These are phyloP conservation scores for Lepus townsendii DNA, from an alignment of 2,797 vertebrate genomes.

Conservation along the genomic window DNA sequence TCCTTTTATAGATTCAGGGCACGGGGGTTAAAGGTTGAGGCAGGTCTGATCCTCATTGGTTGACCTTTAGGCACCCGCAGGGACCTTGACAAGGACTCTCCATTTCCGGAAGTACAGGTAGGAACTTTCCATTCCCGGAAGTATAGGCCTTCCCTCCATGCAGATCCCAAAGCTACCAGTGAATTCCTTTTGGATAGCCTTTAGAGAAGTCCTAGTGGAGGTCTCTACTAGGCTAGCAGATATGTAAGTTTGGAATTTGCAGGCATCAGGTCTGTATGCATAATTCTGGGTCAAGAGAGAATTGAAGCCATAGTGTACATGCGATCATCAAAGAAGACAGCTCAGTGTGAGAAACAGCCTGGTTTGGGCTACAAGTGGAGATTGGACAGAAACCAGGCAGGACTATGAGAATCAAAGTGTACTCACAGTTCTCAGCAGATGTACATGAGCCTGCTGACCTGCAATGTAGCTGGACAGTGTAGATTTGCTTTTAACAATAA, in stretches of 20 bases:
- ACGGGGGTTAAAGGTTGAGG: too few relatives aligned
- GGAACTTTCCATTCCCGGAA: too few relatives aligned
- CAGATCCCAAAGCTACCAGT: too few relatives aligned
- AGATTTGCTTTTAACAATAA: too few relatives aligned
- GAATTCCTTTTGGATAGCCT: neutral
- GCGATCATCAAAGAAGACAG: neutral
- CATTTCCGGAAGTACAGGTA: too few relatives aligned
- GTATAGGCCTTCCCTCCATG: too few relatives aligned
- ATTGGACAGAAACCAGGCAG: neutral
- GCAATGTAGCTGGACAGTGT: rapidly evolving
- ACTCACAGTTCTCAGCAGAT: neutral
- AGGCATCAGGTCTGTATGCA: neutral
- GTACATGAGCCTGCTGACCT: neutral
- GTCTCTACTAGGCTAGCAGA: neutral
- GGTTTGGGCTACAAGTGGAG: neutral
- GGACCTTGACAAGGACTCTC: too few relatives aligned
- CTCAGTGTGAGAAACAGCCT: neutral
- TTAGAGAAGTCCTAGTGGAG: neutral
- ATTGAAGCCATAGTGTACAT: neutral
- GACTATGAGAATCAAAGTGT: rapidly evolving
- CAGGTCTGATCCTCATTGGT: too few relatives aligned
- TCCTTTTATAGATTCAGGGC: too few relatives aligned
- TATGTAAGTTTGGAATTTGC: slow-evolving; percentile 41
- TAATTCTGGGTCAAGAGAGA: slow-evolving; percentile 16
- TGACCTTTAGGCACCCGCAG: too few relatives aligned